Base-by-base conservation (phyloP, 1,140 invertebrate species). In the Aphis gossypii region DNA sequence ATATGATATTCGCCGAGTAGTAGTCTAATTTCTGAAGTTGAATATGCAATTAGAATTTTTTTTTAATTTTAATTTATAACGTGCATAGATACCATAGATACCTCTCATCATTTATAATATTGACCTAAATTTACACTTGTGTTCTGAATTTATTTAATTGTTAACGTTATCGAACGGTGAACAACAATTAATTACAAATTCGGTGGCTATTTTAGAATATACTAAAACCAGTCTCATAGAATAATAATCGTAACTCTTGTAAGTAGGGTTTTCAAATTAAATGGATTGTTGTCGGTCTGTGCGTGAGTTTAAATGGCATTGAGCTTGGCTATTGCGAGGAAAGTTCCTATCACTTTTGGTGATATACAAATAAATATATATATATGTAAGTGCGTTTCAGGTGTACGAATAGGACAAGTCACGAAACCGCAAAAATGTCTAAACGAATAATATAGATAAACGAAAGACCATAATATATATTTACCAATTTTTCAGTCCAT, bases 401-500 rank as follows among this genome's bases (percentile, higher is more conserved):
- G 30, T 76, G 5, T 18, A 76, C 5, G 30, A n/a, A 76, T n/a
- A 76, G 41, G 23, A 48, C 84, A 87, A 87, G 46, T 51, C 44
- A 88, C 86, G 18, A 88, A 51, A 51, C 86, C 25, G 30, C 30
- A 44, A 88, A 88, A 88, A 88, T 48, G n/a, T 51, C 86, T 35
- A 87, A 48, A 51, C 86, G n/a, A 88, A 88, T 88, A 88, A 88
- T 88, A 88, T 51, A 88, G 21, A 51, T 88, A 51, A 41, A 88
- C 38, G 30, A 35, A 87, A 87, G 38, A 1, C 41, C 23, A 51
- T 87, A 46, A 48, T 23, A 48, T 88, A 51, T 51, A 88, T 88
- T 51, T 88, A 88, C 46, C 46, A 88, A 88, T 88, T 88, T 88
- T 88, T 51, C 86, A 88, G 30, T 88, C 44, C 46, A 88, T 88